A percentile compares a stretch with the other conserved stretches of the same genome.
Conservation (phyloP, 1,140 invertebrate genomes). For the Drosophila tani region DNA sequence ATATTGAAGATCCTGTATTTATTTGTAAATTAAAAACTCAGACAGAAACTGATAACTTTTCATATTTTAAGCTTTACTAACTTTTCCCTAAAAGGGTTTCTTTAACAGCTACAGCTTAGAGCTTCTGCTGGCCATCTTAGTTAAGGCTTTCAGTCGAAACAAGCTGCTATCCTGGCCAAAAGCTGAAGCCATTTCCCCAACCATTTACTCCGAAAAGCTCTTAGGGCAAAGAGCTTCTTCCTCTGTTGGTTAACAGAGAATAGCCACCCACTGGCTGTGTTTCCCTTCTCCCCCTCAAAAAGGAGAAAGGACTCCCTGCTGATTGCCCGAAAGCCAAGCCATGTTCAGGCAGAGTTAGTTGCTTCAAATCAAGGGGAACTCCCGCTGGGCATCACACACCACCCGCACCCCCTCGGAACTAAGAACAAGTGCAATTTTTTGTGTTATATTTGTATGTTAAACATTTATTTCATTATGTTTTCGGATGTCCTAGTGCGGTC, state of each 20-base stretch:
- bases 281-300: background rate
- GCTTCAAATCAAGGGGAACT: constrained; percentile 11
- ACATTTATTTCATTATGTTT: constrained; percentile 74
- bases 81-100: background rate
- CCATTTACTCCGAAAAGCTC: constrained; percentile 18
- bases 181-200: background rate
- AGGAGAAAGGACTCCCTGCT: constrained; percentile 20
- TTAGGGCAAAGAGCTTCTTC: background rate
- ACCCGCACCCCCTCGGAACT: constrained; percentile 13
- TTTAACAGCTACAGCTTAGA: background rate
- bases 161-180: background rate
- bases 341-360: constrained; percentile 19
- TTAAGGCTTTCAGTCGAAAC: background rate
- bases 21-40: constrained; percentile 9
- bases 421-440: constrained; percentile 54
- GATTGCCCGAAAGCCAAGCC: constrained; percentile 46
- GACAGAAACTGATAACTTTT: background rate
- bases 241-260: constrained; percentile 7
- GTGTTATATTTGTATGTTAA: constrained; percentile 56
- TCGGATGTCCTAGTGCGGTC: constrained; percentile 43
- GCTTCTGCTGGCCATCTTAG: background rate
- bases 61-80: background rate
- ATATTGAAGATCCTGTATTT: constrained; percentile 11
- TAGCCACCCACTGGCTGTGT: background rate
- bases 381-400: constrained; percentile 33